These are phyloP conservation scores for Toxotes lorentzi DNA, from an alignment of 2,797 vertebrate species.

Conservation along the genomic window DNA sequence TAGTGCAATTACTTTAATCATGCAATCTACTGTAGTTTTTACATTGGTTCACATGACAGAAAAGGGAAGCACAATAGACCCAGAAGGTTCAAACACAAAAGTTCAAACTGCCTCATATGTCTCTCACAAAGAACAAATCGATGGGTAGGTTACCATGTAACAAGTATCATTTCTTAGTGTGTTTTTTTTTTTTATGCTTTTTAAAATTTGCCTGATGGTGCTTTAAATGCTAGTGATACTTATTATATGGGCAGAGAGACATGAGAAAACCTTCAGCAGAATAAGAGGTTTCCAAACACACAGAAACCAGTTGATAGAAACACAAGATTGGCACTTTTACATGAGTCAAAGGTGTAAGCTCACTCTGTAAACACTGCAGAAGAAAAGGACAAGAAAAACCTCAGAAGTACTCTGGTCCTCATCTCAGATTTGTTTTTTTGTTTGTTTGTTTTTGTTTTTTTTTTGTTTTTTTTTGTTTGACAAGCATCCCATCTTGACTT, in stretches of 20 bases:
- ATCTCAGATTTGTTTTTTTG: constrained; percentile 43
- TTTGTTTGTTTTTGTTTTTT: too few species aligned
- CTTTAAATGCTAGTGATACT: constrained; percentile 72
- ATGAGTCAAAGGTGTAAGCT: constrained; percentile 78
- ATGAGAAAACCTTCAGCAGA: constrained; percentile 65
- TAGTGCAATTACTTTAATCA: constrained; percentile 84
- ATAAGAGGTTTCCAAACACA: constrained; percentile 77
- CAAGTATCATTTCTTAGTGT: constrained; percentile 70
- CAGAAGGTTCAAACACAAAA: constrained; percentile 77
- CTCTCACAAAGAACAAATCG: constrained; percentile 66
- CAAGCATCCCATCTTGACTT: constrained; percentile 18
- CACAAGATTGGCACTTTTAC: constrained; percentile 90
- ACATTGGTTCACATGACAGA: constrained; percentile 82
- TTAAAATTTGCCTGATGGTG: constrained; percentile 46
- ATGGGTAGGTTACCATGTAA: constrained; percentile 73
- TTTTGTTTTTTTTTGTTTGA: background rate
- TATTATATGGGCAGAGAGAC: constrained; percentile 78
- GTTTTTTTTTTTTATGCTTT: constrained; percentile 5
- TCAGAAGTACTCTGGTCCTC: constrained; percentile 75
- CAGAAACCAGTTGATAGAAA: constrained; percentile 91
- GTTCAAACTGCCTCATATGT: constrained; percentile 68
- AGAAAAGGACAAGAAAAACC: constrained; percentile 70
- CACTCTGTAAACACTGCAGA: constrained; percentile 71
- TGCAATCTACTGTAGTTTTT: constrained; percentile 75
- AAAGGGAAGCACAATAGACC: constrained; percentile 82